Evolutionary conservation across 1,140 invertebrate genomes (phyloP), one percentile per base, ranked within the genome.

Genomic region (Antheraea pernyi): DNA sequence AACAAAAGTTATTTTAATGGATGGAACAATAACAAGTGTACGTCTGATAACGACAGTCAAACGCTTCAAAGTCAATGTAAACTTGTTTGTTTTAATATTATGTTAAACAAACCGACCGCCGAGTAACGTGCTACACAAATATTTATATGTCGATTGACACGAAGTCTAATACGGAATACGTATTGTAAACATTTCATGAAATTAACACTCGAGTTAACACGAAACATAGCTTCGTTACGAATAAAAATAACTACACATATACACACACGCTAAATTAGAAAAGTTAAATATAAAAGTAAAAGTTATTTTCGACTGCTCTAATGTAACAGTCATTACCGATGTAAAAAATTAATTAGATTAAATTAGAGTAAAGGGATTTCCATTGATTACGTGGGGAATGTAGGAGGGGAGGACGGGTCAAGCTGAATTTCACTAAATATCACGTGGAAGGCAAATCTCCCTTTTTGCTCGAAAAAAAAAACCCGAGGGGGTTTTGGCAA

Each of bases 1-100:
- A 53, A 53, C 46, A 53, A 53, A 30, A 53, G 46, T 53, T 53
- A 53, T 53, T 53, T 53, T 53, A 53, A 53, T 53, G 16, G 46
- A 13, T 53, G 13, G 16, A 53, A 53, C 46, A 53, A 53, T 53
- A 53, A 53, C 46, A 53, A 53, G 46, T 53, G 46, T 53, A 53
- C 4, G 9, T 6, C 13, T 53, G 46, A 53, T 53, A 53, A 53
- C 46, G 46, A 53, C 11, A 16, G 46, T 53, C 46, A 13, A 53
- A 53, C 46, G 46, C 46, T 6, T 53, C 46, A 53, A n/a, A 53
- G 11, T 53, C 46, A 16, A n/a, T 53, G 46, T 53, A 16, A 53
- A 13, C 46, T 53, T 53, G 46, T 53, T 53, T 53, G 16, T 53
- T 53, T 53, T 53, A 53, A 10, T 16, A 53, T 16, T 16, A 53